Evolutionary conservation across 2,888 invertebrate species (phyloP).

Genomic region (Habroteleia sp.): DNA sequence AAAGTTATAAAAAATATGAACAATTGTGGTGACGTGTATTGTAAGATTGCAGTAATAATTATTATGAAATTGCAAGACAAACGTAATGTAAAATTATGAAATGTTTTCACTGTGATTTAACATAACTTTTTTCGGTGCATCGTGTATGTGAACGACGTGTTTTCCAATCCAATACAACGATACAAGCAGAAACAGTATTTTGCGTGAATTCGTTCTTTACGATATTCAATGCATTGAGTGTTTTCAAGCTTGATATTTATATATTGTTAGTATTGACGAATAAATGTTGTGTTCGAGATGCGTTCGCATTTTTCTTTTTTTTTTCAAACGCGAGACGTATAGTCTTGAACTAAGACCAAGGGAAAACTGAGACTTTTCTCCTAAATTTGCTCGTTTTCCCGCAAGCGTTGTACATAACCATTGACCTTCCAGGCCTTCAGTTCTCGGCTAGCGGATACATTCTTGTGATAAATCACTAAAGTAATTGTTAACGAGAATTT

Average conservation of each 20-base stretch:
- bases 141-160: slow-evolving; percentile 4
- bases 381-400: background rate
- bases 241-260: too few relatives aligned
- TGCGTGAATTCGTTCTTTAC: slow-evolving; percentile 15
- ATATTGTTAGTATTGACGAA: slow-evolving; percentile 30
- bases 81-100: background rate
- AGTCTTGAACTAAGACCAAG: background rate
- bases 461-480: slow-evolving; percentile 53
- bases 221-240: slow-evolving; percentile 19
- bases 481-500: slow-evolving; percentile 42
- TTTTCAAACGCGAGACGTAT: slow-evolving; percentile 2
- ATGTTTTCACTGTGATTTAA: slow-evolving; percentile 6
- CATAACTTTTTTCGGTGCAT: slow-evolving; percentile 5
- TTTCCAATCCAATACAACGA: slow-evolving; percentile 42
- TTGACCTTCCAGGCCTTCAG: background rate
- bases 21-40: background rate
- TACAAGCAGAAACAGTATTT: slow-evolving; percentile 12
- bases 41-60: background rate
- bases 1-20: background rate
- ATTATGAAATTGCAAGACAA: background rate
- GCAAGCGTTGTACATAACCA: slow-evolving; percentile 14
- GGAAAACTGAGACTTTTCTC: background rate
- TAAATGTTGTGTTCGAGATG: slow-evolving; percentile 24
- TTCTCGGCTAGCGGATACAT: slow-evolving; percentile 12
- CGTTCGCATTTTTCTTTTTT: too few relatives aligned